Percentiles rank a stretch among this genome's conserved stretches.
Conservation (phyloP, 2,888 invertebrate species). For the Drosophila flavopinicola region DNA sequence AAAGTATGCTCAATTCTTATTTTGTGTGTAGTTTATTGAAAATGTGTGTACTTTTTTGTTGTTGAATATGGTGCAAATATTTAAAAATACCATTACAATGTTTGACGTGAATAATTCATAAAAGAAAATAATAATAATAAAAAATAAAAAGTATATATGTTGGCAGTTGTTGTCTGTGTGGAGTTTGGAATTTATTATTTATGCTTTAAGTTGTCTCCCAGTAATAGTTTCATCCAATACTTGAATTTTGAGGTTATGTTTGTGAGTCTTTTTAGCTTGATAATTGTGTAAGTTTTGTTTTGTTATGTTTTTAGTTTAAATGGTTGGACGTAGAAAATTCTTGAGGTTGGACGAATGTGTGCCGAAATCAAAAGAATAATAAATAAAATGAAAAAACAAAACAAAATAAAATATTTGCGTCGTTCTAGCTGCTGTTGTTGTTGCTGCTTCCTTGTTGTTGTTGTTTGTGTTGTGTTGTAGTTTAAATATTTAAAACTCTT, state of each 20-base stretch:
- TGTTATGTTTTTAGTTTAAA: constrained; percentile 27
- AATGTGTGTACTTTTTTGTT: constrained; percentile 45
- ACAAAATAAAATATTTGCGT: constrained; percentile 42
- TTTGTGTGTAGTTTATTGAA: constrained; percentile 69
- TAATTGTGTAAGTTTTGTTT: neutral
- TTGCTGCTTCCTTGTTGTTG: constrained; percentile 21
- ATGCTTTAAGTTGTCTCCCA: constrained; percentile 9
- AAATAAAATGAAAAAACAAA: constrained; percentile 10
- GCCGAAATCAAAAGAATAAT: constrained; percentile 20
- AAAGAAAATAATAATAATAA: constrained; percentile 17
- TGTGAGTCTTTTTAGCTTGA: constrained; percentile 64
- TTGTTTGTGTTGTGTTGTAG: constrained; percentile 38
- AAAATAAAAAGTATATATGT: constrained; percentile 33
- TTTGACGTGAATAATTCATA: constrained; percentile 33
- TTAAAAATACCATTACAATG: constrained; percentile 60
- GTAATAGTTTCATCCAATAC: constrained; percentile 9
- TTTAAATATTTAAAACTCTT: constrained; percentile 61
- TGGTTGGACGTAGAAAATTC: constrained; percentile 68
- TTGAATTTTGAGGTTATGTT: constrained; percentile 42
- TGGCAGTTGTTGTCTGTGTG: constrained; percentile 68
- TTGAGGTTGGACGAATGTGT: constrained; percentile 44
- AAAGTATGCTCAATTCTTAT: constrained; percentile 67
- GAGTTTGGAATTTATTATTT: constrained; percentile 13
- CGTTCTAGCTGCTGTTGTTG: constrained; percentile 36
- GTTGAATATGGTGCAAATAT: constrained; percentile 65